These are phyloP conservation scores for Emydoidea blandingii DNA, from an alignment of 2,797 vertebrate genomes.

Conservation along the genomic window DNA sequence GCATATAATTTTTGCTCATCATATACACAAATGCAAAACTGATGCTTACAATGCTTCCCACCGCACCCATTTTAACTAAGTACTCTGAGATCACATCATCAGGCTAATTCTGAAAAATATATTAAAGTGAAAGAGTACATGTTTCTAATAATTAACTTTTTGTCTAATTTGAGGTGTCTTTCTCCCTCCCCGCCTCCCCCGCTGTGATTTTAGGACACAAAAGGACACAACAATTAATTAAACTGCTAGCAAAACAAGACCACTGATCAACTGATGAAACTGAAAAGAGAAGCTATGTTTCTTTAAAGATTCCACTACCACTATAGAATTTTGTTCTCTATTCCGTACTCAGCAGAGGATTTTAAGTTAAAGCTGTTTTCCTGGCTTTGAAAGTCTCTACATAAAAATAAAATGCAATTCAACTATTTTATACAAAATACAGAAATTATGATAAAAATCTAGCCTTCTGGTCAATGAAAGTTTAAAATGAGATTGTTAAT, in stretches of 20 bases:
- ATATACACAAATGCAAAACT: not conserved
- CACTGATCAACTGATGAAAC: too few species aligned
- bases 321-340: too few species aligned
- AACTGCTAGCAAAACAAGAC: not conserved
- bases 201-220: not conserved
- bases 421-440: not conserved
- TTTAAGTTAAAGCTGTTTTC: too few species aligned
- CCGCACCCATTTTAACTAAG: not conserved
- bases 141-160: not conserved
- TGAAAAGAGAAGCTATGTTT: too few species aligned
- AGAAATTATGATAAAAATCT: not conserved
- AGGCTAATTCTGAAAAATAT: not conserved
- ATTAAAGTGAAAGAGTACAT: not conserved
- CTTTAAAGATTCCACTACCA: too few species aligned
- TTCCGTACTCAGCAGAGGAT: too few species aligned
- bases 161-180: not conserved
- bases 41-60: not conserved
- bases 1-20: not conserved
- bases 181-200: not conserved
- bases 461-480: not conserved
- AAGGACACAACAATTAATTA: not conserved
- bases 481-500: too few species aligned
- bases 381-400: too few species aligned
- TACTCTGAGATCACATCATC: not conserved
- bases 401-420: not conserved